phyloP scores from a whole-genome alignment of 2,888 invertebrate genomes.

The Diploptera punctata region DNA sequence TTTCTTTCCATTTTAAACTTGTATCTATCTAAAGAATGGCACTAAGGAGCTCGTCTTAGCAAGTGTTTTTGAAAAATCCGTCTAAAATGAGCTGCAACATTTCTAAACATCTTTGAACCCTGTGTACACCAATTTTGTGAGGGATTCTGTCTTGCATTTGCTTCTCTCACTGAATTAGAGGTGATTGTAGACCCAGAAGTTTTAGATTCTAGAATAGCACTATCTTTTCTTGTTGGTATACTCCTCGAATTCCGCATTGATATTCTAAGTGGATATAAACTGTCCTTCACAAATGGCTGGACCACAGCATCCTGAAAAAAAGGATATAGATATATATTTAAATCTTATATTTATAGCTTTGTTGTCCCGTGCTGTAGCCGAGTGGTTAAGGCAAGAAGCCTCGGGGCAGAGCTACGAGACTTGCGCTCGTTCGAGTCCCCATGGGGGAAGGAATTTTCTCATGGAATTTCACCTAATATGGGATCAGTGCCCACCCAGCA shows the following conservation, averaged over 20 bases:
- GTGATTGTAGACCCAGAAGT: too few relatives aligned
- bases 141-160: neutral
- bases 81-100: neutral
- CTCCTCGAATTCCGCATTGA: conserved; percentile 19
- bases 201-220: too few relatives aligned
- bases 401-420: too few relatives aligned
- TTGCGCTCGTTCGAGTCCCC: too few relatives aligned
- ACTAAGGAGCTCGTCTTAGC: neutral
- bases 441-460: too few relatives aligned
- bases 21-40: neutral
- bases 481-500: too few relatives aligned
- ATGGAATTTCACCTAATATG: too few relatives aligned
- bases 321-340: too few relatives aligned
- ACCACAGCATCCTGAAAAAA: too few relatives aligned
- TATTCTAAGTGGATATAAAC: conserved; percentile 38
- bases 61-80: neutral
- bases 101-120: conserved; percentile 1
- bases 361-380: too few relatives aligned
- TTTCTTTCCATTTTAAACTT: neutral
- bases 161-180: neutral
- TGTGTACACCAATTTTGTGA: neutral
- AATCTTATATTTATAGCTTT: too few relatives aligned
- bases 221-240: neutral
- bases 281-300: conserved; percentile 33
- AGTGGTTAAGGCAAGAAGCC: too few relatives aligned